phyloP scores from a whole-genome alignment of 2,888 invertebrate genomes.

The Agrypnus murinus region DNA sequence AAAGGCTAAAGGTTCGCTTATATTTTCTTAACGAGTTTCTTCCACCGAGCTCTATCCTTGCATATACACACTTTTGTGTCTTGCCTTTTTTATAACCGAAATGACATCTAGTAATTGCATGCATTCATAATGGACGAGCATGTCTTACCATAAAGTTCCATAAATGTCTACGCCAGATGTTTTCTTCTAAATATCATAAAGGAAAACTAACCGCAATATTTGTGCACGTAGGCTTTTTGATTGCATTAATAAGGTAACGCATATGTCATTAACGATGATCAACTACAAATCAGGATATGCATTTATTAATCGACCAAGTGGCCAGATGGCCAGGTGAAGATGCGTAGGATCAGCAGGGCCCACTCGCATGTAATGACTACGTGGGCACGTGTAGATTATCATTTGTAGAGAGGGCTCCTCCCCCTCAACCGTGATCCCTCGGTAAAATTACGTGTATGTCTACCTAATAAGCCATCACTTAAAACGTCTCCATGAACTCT shows the following conservation, averaged over 20 bases:
- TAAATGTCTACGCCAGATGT: conserved; percentile 35
- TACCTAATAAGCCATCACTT: conserved; percentile 12
- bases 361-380: conserved; percentile 53
- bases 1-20: neutral
- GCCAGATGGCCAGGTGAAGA: conserved; percentile 55
- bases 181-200: conserved; percentile 21
- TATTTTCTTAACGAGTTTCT: neutral
- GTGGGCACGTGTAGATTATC: conserved; percentile 57
- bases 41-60: conserved; percentile 10
- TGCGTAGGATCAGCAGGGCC: conserved; percentile 48
- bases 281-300: conserved; percentile 43
- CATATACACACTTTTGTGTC: neutral
- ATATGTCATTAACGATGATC: conserved; percentile 41
- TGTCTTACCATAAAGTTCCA: conserved; percentile 33
- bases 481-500: conserved; percentile 23
- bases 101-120: conserved; percentile 32
- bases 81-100: conserved; percentile 1
- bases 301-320: conserved; percentile 43
- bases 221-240: conserved; percentile 33
- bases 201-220: conserved; percentile 21
- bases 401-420: conserved; percentile 39
- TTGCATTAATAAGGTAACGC: conserved; percentile 29
- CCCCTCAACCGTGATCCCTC: conserved; percentile 30
- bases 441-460: neutral
- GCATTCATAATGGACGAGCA: conserved; percentile 30